A percentile compares a stretch with the other conserved stretches of the same genome.
These are phyloP conservation scores for Cynopterus brachyotis DNA, from an alignment of 2,113 vertebrate species.

Conservation along the genomic window DNA sequence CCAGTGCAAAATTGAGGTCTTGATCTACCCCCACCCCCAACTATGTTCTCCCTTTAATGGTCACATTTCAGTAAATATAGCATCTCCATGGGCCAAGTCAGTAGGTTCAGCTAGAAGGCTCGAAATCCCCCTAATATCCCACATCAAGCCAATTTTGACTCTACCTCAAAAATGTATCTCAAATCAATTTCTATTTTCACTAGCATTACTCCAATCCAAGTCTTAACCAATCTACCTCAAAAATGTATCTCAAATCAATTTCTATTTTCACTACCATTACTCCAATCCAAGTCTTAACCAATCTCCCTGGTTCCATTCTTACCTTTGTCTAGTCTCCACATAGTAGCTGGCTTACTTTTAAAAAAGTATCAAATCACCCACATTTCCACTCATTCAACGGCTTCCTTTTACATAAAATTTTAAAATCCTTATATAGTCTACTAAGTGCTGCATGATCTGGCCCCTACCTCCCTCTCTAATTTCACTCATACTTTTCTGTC, in stretches of 20 bases:
- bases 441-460: neutral
- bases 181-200: neutral
- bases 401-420: neutral
- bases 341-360: neutral
- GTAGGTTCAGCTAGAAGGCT: neutral
- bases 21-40: neutral
- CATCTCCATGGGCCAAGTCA: neutral
- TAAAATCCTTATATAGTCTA: neutral
- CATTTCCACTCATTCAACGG: neutral
- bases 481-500: neutral
- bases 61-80: neutral
- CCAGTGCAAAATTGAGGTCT: neutral
- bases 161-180: neutral
- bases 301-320: neutral
- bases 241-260: neutral
- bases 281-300: neutral
- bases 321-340: neutral
- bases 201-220: neutral
- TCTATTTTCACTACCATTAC: neutral
- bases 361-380: neutral
- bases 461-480: neutral
- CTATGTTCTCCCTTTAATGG: neutral
- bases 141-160: neutral
- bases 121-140: neutral
- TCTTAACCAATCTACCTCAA: neutral